Evolutionary conservation across 1,140 invertebrate species (phyloP).

Genomic region (Drosophila sulfurigaster): DNA sequence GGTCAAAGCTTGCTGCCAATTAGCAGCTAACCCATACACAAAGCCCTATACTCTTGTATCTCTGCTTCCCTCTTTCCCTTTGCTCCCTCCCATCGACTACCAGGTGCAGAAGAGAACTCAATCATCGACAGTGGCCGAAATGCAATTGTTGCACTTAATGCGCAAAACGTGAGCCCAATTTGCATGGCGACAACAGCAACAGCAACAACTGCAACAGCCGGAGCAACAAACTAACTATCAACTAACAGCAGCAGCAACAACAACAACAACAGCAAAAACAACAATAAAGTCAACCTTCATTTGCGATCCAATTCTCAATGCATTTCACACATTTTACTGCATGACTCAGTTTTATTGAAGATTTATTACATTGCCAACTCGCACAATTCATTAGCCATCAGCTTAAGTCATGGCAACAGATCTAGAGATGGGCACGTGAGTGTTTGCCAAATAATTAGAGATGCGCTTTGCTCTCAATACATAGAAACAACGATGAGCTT

Average conservation of each 20-base stretch:
- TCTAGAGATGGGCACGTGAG: constrained; percentile 34
- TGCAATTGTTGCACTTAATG: constrained; percentile 69
- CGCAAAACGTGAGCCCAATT: constrained; percentile 77
- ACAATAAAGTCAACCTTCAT: constrained; percentile 46
- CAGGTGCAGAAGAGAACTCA: constrained; percentile 78
- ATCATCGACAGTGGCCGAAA: constrained; percentile 61
- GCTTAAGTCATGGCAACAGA: background rate
- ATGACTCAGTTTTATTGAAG: constrained; percentile 36
- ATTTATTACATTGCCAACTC: constrained; percentile 38
- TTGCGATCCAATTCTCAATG: constrained; percentile 38
- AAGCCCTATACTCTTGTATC: background rate
- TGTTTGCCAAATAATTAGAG: background rate
- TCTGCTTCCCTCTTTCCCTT: constrained; percentile 1
- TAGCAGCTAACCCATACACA: constrained; percentile 35
- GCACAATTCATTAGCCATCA: constrained; percentile 50
- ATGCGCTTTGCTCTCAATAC: background rate
- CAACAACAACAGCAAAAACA: background rate
- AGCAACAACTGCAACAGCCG: constrained; percentile 28
- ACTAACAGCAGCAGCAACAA: constrained; percentile 23
- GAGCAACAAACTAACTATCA: constrained; percentile 45
- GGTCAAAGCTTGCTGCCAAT: constrained; percentile 49
- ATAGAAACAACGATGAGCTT: too few species aligned
- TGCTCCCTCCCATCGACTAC: constrained; percentile 34
- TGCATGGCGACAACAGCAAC: constrained; percentile 67
- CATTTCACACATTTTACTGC: constrained; percentile 46